These are phyloP conservation scores for Meles meles DNA, from an alignment of 2,113 vertebrate species.

Conservation along the genomic window DNA sequence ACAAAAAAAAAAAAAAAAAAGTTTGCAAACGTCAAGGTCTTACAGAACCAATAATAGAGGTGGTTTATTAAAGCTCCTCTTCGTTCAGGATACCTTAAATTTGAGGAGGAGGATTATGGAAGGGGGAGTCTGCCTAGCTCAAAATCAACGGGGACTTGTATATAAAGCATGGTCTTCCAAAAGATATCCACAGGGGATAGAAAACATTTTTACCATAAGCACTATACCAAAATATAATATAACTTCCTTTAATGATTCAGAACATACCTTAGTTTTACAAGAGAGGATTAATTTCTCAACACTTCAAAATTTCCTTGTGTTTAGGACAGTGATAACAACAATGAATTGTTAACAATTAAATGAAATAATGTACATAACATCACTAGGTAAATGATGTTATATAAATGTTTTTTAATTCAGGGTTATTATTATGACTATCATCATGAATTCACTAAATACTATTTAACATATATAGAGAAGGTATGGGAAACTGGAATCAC, in stretches of 20 bases:
- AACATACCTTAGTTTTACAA: background rate
- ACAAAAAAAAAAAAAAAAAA: slow-evolving; percentile 59
- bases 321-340: background rate
- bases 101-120: background rate
- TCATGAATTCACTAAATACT: background rate
- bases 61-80: slow-evolving; percentile 34
- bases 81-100: slow-evolving; percentile 1
- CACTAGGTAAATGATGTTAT: background rate
- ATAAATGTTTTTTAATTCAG: background rate
- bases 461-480: background rate
- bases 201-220: background rate
- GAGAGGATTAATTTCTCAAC: background rate
- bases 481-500: background rate
- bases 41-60: slow-evolving; percentile 40
- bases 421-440: background rate
- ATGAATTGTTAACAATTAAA: background rate
- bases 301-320: background rate
- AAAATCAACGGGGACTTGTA: background rate
- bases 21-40: slow-evolving; percentile 75
- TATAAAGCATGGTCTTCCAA: background rate
- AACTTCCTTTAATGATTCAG: background rate
- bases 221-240: background rate
- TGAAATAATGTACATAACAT: background rate
- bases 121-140: background rate
- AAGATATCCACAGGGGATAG: background rate